A percentile compares a stretch with the other conserved stretches of the same genome.
Conservation (phyloP, 1,140 invertebrate species). For the Heliothis subflexa region DNA sequence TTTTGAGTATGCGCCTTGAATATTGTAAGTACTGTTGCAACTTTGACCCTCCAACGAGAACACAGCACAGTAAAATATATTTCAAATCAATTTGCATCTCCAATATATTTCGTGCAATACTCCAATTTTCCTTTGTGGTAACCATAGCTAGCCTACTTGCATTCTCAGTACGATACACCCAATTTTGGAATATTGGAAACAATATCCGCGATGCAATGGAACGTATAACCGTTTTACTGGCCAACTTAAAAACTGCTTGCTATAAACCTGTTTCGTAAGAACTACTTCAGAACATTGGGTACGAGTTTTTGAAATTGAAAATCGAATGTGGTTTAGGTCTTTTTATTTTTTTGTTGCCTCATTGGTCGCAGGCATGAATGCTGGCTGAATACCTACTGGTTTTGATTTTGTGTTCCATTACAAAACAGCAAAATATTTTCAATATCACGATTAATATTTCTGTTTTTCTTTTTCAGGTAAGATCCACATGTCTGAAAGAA, state of each 20-base stretch:
- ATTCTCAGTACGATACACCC: constrained; percentile 35
- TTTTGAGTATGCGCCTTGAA: too few relatives aligned
- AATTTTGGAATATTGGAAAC: constrained; percentile 51
- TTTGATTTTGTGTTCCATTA: too few relatives aligned
- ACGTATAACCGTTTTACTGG: constrained; percentile 26
- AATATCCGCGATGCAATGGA: constrained; percentile 38
- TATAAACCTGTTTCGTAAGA: constrained; percentile 7
- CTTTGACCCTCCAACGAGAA: too few relatives aligned
- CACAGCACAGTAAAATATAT: background rate
- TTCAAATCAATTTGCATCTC: constrained; percentile 3
- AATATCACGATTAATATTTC: background rate
- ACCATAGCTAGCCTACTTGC: constrained; percentile 18
- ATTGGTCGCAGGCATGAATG: too few relatives aligned
- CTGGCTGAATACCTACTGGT: too few relatives aligned
- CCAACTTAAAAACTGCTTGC: constrained; percentile 26
- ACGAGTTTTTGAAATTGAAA: background rate
- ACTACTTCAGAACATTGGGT: background rate
- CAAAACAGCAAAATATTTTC: too few relatives aligned
- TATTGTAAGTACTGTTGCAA: too few relatives aligned
- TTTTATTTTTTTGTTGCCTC: background rate
- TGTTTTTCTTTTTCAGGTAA: constrained; percentile 24
- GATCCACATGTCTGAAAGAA: background rate
- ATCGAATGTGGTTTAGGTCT: background rate
- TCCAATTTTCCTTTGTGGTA: background rate
- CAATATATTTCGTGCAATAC: constrained; percentile 15